These are phyloP conservation scores for Babyrousa celebensis DNA, from an alignment of 2,797 vertebrate species.

Conservation along the genomic window DNA sequence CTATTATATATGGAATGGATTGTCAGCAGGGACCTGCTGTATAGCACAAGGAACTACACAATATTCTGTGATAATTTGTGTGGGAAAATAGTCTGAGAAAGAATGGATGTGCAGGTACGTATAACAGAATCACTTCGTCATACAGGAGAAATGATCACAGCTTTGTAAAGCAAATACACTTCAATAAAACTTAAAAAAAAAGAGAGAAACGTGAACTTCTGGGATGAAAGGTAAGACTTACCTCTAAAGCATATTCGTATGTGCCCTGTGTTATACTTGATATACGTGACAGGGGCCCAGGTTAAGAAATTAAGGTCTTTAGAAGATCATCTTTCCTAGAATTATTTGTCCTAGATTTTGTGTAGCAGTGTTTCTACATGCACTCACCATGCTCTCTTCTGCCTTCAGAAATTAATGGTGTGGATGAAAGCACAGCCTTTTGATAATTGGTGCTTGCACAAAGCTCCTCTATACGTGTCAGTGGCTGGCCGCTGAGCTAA, in stretches of 20 bases:
- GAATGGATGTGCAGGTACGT: too few relatives aligned
- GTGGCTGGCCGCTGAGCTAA: not conserved
- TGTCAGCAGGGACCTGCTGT: too few relatives aligned
- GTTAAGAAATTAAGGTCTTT: not conserved
- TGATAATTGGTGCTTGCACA: not conserved
- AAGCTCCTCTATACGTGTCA: not conserved
- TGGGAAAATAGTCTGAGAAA: too few relatives aligned
- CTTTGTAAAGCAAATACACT: too few relatives aligned
- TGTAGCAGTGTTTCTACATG: not conserved
- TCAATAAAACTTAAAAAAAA: too few relatives aligned
- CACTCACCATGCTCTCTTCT: not conserved
- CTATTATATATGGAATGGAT: too few relatives aligned
- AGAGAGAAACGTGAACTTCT: slow-evolving; percentile 12
- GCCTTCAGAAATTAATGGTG: not conserved
- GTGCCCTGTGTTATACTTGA: not conserved
- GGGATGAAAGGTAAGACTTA: not conserved
- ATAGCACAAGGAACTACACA: too few relatives aligned
- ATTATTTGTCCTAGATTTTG: not conserved
- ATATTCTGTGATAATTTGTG: too few relatives aligned
- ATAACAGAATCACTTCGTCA: too few relatives aligned
- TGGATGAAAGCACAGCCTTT: not conserved
- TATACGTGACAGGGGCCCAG: not conserved
- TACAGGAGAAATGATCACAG: too few relatives aligned
- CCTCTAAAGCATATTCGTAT: not conserved
- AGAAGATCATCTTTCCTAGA: not conserved